Evolutionary conservation across 2,797 vertebrate species (phyloP).

Genomic region (Lacerta bilineata): DNA sequence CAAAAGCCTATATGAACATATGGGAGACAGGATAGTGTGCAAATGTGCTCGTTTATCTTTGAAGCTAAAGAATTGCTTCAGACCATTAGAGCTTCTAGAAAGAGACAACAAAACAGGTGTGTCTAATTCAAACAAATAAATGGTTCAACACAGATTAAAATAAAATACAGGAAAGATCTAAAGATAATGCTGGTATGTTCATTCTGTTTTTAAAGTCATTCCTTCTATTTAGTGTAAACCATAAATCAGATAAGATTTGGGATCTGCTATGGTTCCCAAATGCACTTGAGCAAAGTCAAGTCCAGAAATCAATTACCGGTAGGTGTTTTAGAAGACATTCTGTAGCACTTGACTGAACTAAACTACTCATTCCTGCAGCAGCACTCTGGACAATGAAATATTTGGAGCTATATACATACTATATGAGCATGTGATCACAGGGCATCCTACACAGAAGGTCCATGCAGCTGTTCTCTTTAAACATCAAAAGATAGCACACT

Average conservation of each 20-base stretch:
- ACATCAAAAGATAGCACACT: neutral
- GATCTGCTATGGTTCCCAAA: neutral
- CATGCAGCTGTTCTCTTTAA: neutral
- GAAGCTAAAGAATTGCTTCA: slow-evolving; percentile 8
- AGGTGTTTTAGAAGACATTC: neutral
- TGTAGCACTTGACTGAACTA: neutral
- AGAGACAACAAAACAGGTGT: slow-evolving; percentile 7
- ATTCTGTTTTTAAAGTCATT: neutral
- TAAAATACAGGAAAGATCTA: neutral
- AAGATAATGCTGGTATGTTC: slow-evolving; percentile 6
- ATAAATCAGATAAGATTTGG: neutral
- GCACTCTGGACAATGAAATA: neutral
- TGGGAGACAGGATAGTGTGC: neutral
- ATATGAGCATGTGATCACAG: neutral
- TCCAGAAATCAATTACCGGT: neutral
- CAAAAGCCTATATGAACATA: slow-evolving; percentile 5
- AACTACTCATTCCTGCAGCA: neutral
- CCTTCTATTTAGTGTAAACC: neutral
- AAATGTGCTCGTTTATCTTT: slow-evolving; percentile 14
- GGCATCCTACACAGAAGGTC: neutral
- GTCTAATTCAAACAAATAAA: slow-evolving; percentile 4
- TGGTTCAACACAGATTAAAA: neutral
- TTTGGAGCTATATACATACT: neutral
- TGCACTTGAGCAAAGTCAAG: neutral
- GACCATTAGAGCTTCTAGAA: slow-evolving; percentile 4